Base-by-base conservation (phyloP, 2,797 vertebrate genomes). In the Heteromormyrus szaboi region DNA sequence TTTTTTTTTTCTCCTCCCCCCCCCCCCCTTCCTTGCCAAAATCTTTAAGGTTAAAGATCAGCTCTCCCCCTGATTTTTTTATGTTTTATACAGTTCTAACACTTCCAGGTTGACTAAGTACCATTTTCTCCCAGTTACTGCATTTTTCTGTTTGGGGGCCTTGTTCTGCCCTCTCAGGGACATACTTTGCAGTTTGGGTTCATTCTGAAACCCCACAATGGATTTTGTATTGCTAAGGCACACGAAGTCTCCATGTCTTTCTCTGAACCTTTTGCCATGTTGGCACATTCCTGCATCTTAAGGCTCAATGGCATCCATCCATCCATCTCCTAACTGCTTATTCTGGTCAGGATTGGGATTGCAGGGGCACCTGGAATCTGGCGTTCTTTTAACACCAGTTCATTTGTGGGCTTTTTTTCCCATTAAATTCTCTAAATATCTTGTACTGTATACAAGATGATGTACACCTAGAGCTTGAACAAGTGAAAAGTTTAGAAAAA, bases 301-400 rank as follows among this genome's bases (percentile, higher is more conserved):
- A 72, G 4, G 65, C 4, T 33, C 11, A 72, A 72, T 33, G 65
- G 29, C 29, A 29, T 72, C 2, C 1, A 68, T 33, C 29, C 62
- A 72, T 68, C 65, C 3, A 33, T 72, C 65, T 37, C 65, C 65
- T 17, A 5, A 2, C 29, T 37, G 65, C 25, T 68, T 68, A 68
- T 68, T 68, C 25, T 68, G 65, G 29, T 33, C 65, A 72, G 29
- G 65, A 72, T 72, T 72, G 65, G 29, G 65, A 72, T 72, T 72
- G 65, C 12, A 14, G 25, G 65, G 29, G 11, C 12, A 72, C 4
- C 65, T 33, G 65, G 29, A 72, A 91, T 90, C 95, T 93, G 93
- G 84, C 92, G 91, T 94, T 90, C 88, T 96, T 92, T 95, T 91
- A 96, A 90, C 93, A 92, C 89, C 62, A 33, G 93, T 94, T 96